A percentile compares a stretch with the other conserved stretches of the same genome.
Evolutionary conservation across 2,888 invertebrate species (phyloP).

Genomic region (Erebia palarica): DNA sequence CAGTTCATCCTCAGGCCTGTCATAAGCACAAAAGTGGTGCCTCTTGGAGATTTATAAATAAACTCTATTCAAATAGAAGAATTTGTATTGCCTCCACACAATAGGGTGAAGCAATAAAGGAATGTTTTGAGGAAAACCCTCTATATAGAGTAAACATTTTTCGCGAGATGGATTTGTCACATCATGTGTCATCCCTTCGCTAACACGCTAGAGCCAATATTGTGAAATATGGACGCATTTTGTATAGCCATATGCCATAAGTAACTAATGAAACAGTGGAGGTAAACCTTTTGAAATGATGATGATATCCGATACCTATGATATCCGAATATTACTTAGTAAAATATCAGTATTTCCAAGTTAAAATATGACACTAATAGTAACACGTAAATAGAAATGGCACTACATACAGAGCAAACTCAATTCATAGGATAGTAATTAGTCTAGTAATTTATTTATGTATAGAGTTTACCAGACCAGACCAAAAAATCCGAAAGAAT

Average conservation of each 20-base stretch:
- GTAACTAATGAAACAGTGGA: not conserved
- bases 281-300: too few species aligned
- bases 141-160: conserved; percentile 53
- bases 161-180: conserved; percentile 58
- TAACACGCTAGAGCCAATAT: conserved; percentile 25
- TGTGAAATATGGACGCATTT: conserved; percentile 27
- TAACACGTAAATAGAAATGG: too few species aligned
- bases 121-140: conserved; percentile 42
- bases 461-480: too few species aligned
- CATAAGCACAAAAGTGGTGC: conserved; percentile 21
- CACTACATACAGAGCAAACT: too few species aligned
- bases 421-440: too few species aligned
- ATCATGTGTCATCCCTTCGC: conserved; percentile 52
- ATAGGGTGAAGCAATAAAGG: conserved; percentile 40
- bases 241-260: not conserved
- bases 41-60: conserved; percentile 41
- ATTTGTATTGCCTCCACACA: conserved; percentile 41
- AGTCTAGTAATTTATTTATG: too few species aligned
- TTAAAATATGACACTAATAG: too few species aligned
- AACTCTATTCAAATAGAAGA: conserved; percentile 45
- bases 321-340: too few species aligned
- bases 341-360: too few species aligned
- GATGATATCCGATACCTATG: too few species aligned
- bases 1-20: not conserved
- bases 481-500: too few species aligned